Evolutionary conservation across 2,888 invertebrate genomes (phyloP).

Genomic region (Uloborus plumipes): DNA sequence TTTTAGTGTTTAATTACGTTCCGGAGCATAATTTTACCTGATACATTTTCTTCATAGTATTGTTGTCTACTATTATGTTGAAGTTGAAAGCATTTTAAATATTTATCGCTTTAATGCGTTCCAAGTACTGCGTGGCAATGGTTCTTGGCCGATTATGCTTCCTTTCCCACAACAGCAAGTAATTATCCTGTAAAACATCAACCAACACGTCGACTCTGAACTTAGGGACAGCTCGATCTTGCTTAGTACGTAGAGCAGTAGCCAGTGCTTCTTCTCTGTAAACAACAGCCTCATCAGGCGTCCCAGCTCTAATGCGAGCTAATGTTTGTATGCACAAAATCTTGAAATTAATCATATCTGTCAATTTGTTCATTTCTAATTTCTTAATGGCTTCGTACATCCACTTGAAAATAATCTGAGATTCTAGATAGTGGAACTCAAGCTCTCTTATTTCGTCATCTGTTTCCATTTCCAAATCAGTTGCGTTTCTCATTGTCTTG

Average conservation of each 20-base stretch:
- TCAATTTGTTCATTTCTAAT: constrained; percentile 13
- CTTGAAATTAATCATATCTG: constrained; percentile 49
- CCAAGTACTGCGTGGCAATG: constrained; percentile 40
- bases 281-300: constrained; percentile 12
- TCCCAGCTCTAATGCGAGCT: constrained; percentile 6
- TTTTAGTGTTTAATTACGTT: no score
- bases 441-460: constrained; percentile 17
- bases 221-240: constrained; percentile 18
- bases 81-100: constrained; percentile 3
- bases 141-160: constrained; percentile 50
- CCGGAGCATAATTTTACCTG: no score
- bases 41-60: no score
- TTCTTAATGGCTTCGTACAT: constrained; percentile 29
- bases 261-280: constrained; percentile 48
- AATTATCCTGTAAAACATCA: constrained; percentile 30
- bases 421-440: constrained; percentile 45
- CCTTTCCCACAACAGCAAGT: constrained; percentile 38
- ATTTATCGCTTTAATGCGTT: constrained; percentile 49
- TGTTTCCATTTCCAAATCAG: constrained; percentile 12
- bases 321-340: constrained; percentile 42
- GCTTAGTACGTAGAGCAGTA: constrained; percentile 36
- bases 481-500: constrained; percentile 21
- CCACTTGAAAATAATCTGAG: constrained; percentile 27
- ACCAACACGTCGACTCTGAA: constrained; percentile 5
- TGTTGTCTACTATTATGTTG: no score